These are phyloP conservation scores for Rhingia rostrata DNA, from an alignment of 2,888 invertebrate genomes.

Conservation along the genomic window DNA sequence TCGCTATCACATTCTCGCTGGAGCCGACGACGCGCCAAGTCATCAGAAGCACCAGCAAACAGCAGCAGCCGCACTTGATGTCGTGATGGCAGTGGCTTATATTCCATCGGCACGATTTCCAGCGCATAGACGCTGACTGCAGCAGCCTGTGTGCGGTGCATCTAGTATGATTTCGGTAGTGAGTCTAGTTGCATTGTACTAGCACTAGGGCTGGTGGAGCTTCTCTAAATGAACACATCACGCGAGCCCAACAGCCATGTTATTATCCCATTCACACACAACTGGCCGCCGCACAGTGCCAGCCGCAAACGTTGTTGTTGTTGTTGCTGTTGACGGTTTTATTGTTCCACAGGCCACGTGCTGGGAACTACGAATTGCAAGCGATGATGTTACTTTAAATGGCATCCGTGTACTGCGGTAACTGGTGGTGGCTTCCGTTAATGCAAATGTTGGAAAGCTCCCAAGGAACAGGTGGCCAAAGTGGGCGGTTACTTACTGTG, in stretches of 20 bases:
- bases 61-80: slow-evolving; percentile 31
- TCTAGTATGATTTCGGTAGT: slow-evolving; percentile 52
- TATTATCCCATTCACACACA: slow-evolving; percentile 74
- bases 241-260: slow-evolving; percentile 71
- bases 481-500: slow-evolving; percentile 60
- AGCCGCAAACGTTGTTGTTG: not conserved
- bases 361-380: slow-evolving; percentile 65
- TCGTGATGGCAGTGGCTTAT: slow-evolving; percentile 74
- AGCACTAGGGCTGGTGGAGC: slow-evolving; percentile 34
- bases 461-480: slow-evolving; percentile 53
- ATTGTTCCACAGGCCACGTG: slow-evolving; percentile 71
- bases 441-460: slow-evolving; percentile 44
- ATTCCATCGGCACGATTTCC: slow-evolving; percentile 66
- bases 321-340: slow-evolving; percentile 58
- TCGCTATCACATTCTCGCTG: slow-evolving; percentile 57
- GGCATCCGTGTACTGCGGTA: slow-evolving; percentile 58
- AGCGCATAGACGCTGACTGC: slow-evolving; percentile 2
- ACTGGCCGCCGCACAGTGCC: slow-evolving; percentile 13
- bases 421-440: slow-evolving; percentile 21
- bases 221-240: slow-evolving; percentile 72
- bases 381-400: slow-evolving; percentile 71
- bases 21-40: slow-evolving; percentile 9
- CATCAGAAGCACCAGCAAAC: too few species aligned
- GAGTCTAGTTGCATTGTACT: slow-evolving; percentile 32
- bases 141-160: slow-evolving; percentile 14